Evolutionary conservation across 2,888 invertebrate species (phyloP).

Genomic region (Brachyptera putata): DNA sequence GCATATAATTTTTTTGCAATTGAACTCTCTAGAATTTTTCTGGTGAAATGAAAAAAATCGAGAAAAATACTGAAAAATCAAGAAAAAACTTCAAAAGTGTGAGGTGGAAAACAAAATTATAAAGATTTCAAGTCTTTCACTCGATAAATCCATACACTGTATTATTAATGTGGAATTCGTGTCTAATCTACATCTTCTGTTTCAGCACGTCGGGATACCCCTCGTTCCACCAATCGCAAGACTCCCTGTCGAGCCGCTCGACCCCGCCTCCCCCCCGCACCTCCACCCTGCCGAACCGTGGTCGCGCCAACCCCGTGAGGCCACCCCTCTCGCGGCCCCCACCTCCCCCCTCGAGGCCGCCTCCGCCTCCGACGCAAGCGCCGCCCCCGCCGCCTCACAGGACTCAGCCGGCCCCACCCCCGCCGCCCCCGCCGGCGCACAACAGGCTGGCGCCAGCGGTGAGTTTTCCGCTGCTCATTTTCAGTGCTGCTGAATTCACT

Average conservation of each 20-base stretch:
- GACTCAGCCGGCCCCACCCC: conserved; percentile 41
- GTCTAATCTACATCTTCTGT: not conserved
- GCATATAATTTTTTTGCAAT: not conserved
- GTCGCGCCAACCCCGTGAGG: conserved; percentile 32
- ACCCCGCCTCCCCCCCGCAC: conserved; percentile 35
- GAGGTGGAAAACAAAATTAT: too few relatives aligned
- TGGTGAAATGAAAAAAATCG: not conserved
- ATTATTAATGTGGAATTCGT: not conserved
- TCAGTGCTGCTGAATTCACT: too few relatives aligned
- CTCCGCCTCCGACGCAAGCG: conserved; percentile 47
- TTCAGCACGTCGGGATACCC: conserved; percentile 13
- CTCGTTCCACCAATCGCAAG: conserved; percentile 52
- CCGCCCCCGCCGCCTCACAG: conserved; percentile 39
- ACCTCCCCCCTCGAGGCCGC: conserved; percentile 49
- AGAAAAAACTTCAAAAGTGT: too few relatives aligned
- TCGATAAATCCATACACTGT: not conserved
- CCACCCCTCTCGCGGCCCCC: conserved; percentile 51
- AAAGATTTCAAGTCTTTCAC: not conserved
- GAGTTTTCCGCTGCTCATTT: conserved; percentile 23
- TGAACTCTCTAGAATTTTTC: not conserved
- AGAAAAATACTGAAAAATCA: not conserved
- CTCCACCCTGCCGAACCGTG: conserved; percentile 34
- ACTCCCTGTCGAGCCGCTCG: conserved; percentile 43
- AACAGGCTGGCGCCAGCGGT: conserved; percentile 31
- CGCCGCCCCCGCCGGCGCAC: conserved; percentile 41